Evolutionary conservation across 2,113 vertebrate species (phyloP).

Genomic region (Pituophis catenifer): DNA sequence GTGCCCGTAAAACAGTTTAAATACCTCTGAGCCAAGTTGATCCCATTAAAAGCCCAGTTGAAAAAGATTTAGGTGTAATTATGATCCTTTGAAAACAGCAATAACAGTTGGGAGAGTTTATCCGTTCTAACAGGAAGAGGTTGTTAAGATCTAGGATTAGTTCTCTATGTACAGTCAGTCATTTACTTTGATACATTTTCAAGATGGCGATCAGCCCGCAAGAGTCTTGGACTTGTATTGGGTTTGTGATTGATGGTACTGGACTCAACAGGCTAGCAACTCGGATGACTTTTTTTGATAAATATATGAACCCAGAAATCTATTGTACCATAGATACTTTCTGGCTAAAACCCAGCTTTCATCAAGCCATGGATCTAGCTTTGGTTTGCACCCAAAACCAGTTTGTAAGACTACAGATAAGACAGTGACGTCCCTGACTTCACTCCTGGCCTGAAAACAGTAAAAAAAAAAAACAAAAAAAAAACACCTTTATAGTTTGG

Average conservation of each 20-base stretch:
- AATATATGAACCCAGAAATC: background rate
- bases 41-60: background rate
- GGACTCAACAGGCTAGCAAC: background rate
- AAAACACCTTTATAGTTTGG: background rate
- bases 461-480: background rate
- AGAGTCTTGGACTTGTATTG: background rate
- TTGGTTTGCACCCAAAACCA: background rate
- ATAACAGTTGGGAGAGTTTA: background rate
- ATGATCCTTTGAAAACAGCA: background rate
- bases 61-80: background rate
- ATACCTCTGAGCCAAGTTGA: background rate
- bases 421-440: background rate
- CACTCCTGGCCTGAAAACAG: background rate
- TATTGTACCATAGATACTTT: background rate
- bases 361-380: background rate
- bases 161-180: background rate
- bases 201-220: background rate
- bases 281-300: background rate
- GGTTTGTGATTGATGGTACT: background rate
- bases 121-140: background rate
- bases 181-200: background rate
- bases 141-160: background rate
- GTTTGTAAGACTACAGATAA: background rate
- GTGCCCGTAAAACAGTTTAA: constrained; percentile 9
- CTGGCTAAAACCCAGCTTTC: background rate